Evolutionary conservation across 2,113 vertebrate species (phyloP), one percentile per base, ranked within the genome.

Genomic region (Onychostruthus taczanowskii): DNA sequence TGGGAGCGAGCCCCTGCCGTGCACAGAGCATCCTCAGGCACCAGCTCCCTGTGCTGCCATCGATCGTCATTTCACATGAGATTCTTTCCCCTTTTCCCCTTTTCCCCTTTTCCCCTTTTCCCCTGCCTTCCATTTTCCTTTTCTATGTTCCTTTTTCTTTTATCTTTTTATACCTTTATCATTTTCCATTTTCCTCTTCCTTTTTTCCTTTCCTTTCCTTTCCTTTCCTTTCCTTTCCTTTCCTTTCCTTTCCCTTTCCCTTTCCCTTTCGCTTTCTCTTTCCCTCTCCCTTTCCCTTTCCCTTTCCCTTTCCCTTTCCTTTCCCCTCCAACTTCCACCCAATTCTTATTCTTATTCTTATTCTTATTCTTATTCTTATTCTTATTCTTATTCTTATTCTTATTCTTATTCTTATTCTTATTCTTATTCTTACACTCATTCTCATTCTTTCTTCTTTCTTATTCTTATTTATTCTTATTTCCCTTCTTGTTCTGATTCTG

Each of bases 1-100:
- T 21, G 1, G 22, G 39, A 50, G 7, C 0, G 1, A 61, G 6
- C 5, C 27, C 12, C 13, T 3, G 72, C 9, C 4, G 6, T 15
- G 26, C 1, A 23, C 21, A 24, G 49, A 24, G 30, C 58, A 62
- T 39, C 67, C 35, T 28, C 11, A 9, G 35, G 4, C 10, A 23
- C 1, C 2, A 0, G 1, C 26, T 13, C 7, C 33, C 63, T 58
- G 44, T 3, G 20, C 2, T 68, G 43, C 2, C 7, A 46, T 8
- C 6, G 31, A 1, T 6, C 18, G 7, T 4, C 19, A 16, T 11
- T 30, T 37, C 5, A 72, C 83, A 33, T 1, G 5, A 2, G 20
- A 22, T n/a, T 22, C 13, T 31, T 31, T 27, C 2, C 5, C 3
- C 2, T 2, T 44, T 59, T 62, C 2, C 1, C 6, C 39, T 11